Evolutionary conservation across 2,888 invertebrate genomes (phyloP).

Genomic region (Epinotia ramella): DNA sequence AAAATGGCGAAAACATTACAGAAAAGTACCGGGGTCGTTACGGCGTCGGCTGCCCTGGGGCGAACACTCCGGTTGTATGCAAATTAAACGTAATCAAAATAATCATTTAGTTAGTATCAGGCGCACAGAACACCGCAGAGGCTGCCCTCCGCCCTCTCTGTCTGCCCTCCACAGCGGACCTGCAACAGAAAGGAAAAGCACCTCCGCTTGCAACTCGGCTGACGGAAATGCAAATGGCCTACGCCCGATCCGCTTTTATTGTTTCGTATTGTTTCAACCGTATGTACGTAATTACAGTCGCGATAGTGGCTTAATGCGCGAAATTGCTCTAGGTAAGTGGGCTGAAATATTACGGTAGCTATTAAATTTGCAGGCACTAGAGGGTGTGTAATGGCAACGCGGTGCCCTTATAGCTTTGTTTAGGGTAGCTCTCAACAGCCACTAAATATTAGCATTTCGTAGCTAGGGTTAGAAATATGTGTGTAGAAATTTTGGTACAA

Average conservation of each 20-base stretch:
- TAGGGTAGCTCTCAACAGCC: not conserved
- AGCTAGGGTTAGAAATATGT: not conserved
- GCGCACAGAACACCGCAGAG: slow-evolving; percentile 62
- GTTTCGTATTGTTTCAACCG: slow-evolving; percentile 75
- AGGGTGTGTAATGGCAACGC: slow-evolving; percentile 23
- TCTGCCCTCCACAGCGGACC: slow-evolving; percentile 58
- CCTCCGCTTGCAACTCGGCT: slow-evolving; percentile 54
- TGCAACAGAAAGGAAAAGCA: slow-evolving; percentile 65
- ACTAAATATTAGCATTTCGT: not conserved
- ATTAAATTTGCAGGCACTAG: slow-evolving; percentile 53
- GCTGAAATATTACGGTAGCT: slow-evolving; percentile 74
- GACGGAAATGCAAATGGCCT: slow-evolving; percentile 77
- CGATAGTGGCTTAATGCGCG: slow-evolving; percentile 75
- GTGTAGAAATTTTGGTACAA: too few species aligned
- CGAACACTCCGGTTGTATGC: slow-evolving; percentile 76
- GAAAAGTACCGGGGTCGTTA: slow-evolving; percentile 83
- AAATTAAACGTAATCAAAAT: slow-evolving; percentile 86
- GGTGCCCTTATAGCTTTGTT: slow-evolving; percentile 16
- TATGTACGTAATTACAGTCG: slow-evolving; percentile 70
- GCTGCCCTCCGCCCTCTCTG: slow-evolving; percentile 65
- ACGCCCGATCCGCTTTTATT: slow-evolving; percentile 76
- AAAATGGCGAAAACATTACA: slow-evolving; percentile 85
- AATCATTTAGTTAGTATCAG: slow-evolving; percentile 77
- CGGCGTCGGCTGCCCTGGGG: slow-evolving; percentile 74
- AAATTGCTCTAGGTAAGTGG: slow-evolving; percentile 74